Base-by-base conservation (phyloP, 1,140 invertebrate genomes). In the Drosophila miranda region DNA sequence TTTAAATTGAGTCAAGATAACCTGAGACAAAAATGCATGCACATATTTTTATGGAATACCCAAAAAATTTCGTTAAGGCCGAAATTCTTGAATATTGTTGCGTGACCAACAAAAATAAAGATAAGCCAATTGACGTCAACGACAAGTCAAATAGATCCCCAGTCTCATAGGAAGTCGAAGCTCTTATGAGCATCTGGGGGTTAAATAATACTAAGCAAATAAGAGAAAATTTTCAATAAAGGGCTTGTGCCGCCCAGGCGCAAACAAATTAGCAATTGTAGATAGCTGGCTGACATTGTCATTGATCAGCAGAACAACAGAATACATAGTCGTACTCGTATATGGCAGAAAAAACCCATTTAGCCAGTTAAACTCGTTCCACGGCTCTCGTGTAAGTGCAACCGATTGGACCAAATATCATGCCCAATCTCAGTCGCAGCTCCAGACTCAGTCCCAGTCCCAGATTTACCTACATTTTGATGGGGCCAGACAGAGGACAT, bases 341-440 rank as follows among this genome's bases (percentile, higher is more conserved):
- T 56, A 49, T 5, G 23, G 23, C 4, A 30, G 46, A 49, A 64
- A 66, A 67, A 80, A 67, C 60, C 49, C 56, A 61, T 80, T 51
- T 46, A 58, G 54, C 77, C 62, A 67, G 81, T 63, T 57, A 26
- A 84, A 86, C 81, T 81, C 38, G 81, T 84, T 84, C 63, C 34
- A 13, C 59, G n/a, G n/a, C 44, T 19, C 34, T n/a, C 21, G 30
- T 30, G 23, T 14, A 52, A 44, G 45, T 45, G 26, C 67, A 54
- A n/a, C 30, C 38, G n/a, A 23, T 42, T 64, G 34, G 34, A 38
- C 46, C 34, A 63, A 41, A 51, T 26, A 26, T 26, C 23, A 26
- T 6, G 23, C 23, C 23, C 1, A 38, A 1, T 34, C 8, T 9
- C 30, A 30, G 30, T 8, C 30, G 3, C 34, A 38, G 4, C 5